Conservation (phyloP, 92 coral and sea anemone species). For the Porites lobata region DNA sequence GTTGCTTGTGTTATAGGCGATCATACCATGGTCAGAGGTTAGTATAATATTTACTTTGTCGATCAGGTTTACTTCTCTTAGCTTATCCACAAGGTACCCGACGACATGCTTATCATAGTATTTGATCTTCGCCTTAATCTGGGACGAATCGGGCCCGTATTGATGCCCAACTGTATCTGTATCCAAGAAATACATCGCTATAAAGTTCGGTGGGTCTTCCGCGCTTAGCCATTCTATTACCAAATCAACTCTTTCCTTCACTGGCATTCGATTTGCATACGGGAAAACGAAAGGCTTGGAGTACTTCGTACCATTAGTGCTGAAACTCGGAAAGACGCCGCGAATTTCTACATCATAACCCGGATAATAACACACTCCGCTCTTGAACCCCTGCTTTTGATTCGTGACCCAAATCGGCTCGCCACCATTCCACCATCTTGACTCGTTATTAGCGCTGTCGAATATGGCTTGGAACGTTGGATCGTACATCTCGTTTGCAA, state of each 20-base stretch:
- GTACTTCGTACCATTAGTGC: constrained; percentile 51
- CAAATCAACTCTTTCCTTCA: constrained; percentile 69
- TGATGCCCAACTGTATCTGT: constrained; percentile 66
- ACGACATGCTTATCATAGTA: constrained; percentile 55
- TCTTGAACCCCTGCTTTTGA: constrained; percentile 83
- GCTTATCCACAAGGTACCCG: constrained; percentile 72
- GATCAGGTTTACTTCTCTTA: constrained; percentile 52
- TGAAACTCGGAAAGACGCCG: constrained; percentile 70
- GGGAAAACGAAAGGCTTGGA: constrained; percentile 56
- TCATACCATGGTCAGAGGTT: constrained; percentile 87
- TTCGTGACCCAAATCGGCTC: constrained; percentile 95
- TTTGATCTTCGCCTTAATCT: constrained; percentile 46
- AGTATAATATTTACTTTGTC: constrained; percentile 75
- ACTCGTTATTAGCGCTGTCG: constrained; percentile 66
- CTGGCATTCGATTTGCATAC: constrained; percentile 56
- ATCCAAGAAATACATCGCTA: constrained; percentile 75
- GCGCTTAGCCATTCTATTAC: constrained; percentile 77
- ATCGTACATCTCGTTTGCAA: constrained; percentile 86
- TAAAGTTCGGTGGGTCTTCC: constrained; percentile 77
- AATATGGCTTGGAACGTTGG: constrained; percentile 75
- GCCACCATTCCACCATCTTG: constrained; percentile 92
- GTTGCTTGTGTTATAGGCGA: constrained; percentile 60
- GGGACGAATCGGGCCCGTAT: constrained; percentile 74
- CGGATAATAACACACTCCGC: constrained; percentile 87
- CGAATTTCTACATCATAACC: constrained; percentile 80